Conservation (phyloP, 2,797 vertebrate species). For the Lithobates sylvaticus region DNA sequence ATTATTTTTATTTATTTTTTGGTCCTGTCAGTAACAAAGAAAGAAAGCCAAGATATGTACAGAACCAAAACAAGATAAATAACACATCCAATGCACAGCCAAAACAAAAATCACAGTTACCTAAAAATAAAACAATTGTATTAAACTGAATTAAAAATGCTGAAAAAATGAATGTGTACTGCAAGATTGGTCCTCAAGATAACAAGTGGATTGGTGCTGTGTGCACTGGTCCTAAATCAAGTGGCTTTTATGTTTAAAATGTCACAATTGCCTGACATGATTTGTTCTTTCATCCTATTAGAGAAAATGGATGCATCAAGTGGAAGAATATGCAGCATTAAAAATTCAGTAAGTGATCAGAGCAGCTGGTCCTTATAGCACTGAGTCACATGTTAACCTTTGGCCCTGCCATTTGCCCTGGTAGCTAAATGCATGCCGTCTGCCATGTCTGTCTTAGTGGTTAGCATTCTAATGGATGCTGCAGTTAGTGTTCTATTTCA, state of each 20-base stretch:
- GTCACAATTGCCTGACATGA: background rate
- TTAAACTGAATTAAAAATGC: background rate
- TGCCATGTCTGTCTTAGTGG: background rate
- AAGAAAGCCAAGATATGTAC: no score
- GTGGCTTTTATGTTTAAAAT: conserved; percentile 10
- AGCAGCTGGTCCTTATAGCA: conserved; percentile 11
- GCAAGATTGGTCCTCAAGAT: background rate
- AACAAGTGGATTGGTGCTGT: background rate
- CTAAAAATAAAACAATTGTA: background rate
- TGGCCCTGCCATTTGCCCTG: conserved; percentile 38
- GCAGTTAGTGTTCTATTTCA: conserved; percentile 29
- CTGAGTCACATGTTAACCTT: conserved; percentile 44
- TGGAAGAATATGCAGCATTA: conserved; percentile 8
- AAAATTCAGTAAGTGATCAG: conserved; percentile 5
- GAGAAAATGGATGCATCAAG: conserved; percentile 3
- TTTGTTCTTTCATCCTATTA: conserved; percentile 14
- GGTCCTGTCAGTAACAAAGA: no score
- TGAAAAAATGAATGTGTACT: background rate
- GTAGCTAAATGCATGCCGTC: conserved; percentile 7
- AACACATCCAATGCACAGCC: background rate
- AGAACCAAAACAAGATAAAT: background rate
- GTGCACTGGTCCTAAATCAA: background rate
- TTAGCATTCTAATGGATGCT: conserved; percentile 32
- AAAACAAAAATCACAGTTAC: background rate
- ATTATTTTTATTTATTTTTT: no score